These are phyloP conservation scores for Molorchus minor DNA, from an alignment of 2,888 invertebrate species.

Conservation along the genomic window DNA sequence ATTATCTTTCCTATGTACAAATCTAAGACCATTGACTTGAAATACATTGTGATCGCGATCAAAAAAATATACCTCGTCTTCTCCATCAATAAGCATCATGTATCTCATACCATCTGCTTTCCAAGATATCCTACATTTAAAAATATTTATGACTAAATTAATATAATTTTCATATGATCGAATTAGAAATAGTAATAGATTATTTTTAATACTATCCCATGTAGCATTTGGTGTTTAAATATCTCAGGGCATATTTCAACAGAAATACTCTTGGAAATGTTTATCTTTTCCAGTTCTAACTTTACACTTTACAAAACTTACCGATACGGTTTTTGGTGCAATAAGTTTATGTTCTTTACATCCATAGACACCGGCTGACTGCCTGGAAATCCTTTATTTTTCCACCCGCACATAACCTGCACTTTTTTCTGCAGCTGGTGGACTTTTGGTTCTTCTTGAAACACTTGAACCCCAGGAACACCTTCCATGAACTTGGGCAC, in stretches of 20 bases:
- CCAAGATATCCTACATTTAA: slow-evolving; percentile 85
- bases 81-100: slow-evolving; percentile 93
- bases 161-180: no score
- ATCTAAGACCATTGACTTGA: slow-evolving; percentile 81
- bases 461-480: slow-evolving; percentile 78
- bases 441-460: slow-evolving; percentile 69
- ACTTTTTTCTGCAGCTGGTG: slow-evolving; percentile 75
- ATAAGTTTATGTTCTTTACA: slow-evolving; percentile 75
- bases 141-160: slow-evolving; percentile 7
- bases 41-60: slow-evolving; percentile 96
- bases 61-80: slow-evolving; percentile 88
- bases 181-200: no score
- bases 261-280: no score
- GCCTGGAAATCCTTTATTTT: slow-evolving; percentile 88
- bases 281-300: no score
- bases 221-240: no score
- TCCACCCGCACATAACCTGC: slow-evolving; percentile 85
- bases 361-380: slow-evolving; percentile 98
- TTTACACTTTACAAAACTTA: slow-evolving; percentile 25
- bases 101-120: slow-evolving; percentile 99
- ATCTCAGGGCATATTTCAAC: not conserved
- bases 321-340: slow-evolving; percentile 82
- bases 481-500: slow-evolving; percentile 83
- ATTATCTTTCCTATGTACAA: slow-evolving; percentile 79
- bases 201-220: no score